phyloP scores from a whole-genome alignment of 2,888 invertebrate genomes.

The Candidula unifasciata region DNA sequence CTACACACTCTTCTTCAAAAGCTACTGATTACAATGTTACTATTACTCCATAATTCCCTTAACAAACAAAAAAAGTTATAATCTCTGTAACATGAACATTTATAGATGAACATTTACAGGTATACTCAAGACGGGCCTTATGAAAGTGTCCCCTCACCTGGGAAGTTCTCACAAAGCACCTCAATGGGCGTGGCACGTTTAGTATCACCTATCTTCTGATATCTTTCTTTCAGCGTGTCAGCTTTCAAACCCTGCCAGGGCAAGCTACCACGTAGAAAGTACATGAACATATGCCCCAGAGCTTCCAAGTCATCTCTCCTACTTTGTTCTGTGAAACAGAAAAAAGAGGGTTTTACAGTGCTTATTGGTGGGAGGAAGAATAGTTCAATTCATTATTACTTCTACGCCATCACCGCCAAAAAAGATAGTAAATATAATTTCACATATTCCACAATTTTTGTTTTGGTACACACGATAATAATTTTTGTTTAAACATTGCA shows the following conservation, averaged over 20 bases:
- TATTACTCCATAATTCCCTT: too few species aligned
- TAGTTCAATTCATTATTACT: too few species aligned
- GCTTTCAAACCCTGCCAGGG: constrained; percentile 99
- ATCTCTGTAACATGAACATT: too few species aligned
- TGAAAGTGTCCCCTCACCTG: constrained; percentile 78
- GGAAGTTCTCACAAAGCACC: constrained; percentile 85
- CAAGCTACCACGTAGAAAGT: constrained; percentile 98
- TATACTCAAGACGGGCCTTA: not conserved
- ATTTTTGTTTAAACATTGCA: too few species aligned
- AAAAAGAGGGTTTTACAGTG: not conserved
- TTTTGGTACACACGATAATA: too few species aligned
- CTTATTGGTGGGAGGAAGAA: not conserved
- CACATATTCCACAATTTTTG: too few species aligned
- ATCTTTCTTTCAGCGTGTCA: constrained; percentile 98
- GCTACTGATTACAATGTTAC: too few species aligned
- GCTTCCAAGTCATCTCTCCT: constrained; percentile 99
- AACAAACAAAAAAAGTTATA: too few species aligned
- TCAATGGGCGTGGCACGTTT: constrained; percentile 99
- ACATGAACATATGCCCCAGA: constrained; percentile 99
- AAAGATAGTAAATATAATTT: too few species aligned
- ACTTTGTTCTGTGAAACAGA: constrained; percentile 89
- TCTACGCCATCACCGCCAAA: too few species aligned
- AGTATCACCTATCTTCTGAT: constrained; percentile 99
- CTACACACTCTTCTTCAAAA: too few species aligned
- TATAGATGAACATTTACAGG: not conserved